phyloP scores from a whole-genome alignment of 2,797 vertebrate genomes.

The Lerista edwardsae region DNA sequence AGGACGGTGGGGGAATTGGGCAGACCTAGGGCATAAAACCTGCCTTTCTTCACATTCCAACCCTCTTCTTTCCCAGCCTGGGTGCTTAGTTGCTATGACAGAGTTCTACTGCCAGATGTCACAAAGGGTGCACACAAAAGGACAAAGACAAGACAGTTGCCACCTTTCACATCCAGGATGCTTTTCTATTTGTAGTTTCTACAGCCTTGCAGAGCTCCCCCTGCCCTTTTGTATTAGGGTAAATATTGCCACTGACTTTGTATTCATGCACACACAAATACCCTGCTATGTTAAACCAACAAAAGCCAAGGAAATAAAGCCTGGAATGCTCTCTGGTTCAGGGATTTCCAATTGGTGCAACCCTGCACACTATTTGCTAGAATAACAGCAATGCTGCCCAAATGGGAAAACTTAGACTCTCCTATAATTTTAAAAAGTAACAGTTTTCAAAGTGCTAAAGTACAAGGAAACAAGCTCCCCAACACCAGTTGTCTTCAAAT shows the following conservation, averaged over 20 bases:
- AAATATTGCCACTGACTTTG: conserved; percentile 41
- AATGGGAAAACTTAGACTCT: conserved; percentile 8
- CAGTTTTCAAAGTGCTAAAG: not conserved
- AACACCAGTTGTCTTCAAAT: not conserved
- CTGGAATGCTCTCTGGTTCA: conserved; percentile 15
- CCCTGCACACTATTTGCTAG: conserved; percentile 38
- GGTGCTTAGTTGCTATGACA: conserved; percentile 1
- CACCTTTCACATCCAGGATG: conserved; percentile 52
- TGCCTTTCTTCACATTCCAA: conserved; percentile 28
- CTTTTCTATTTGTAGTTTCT: conserved; percentile 44
- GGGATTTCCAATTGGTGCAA: not conserved
- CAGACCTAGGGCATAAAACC: conserved; percentile 7
- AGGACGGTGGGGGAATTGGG: not conserved
- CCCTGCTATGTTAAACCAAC: conserved; percentile 33
- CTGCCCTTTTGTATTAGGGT: conserved; percentile 29
- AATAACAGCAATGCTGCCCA: not conserved
- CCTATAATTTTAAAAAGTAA: conserved; percentile 28
- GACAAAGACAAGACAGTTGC: conserved; percentile 33
- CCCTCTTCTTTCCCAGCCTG: conserved; percentile 2
- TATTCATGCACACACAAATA: conserved; percentile 43
- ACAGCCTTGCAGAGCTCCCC: conserved; percentile 5
- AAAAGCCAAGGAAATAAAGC: conserved; percentile 36
- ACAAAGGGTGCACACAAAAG: conserved; percentile 29
- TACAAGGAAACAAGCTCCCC: conserved; percentile 1
- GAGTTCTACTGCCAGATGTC: conserved; percentile 11